Evolutionary conservation across 2,113 vertebrate species (phyloP).

Genomic region (Rhea pennata): DNA sequence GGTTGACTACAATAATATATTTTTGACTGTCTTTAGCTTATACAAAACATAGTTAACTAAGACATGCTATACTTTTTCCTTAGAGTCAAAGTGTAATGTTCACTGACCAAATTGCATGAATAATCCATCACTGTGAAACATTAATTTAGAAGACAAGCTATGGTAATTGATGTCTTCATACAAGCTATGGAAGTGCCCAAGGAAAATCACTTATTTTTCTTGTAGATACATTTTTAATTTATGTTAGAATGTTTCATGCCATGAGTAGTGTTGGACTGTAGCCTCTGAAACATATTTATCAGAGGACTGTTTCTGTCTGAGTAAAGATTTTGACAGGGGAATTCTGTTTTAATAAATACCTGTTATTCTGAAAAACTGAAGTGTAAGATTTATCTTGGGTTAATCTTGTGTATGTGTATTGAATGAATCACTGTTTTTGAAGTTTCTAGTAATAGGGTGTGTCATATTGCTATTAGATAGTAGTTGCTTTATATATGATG

Average conservation of each 20-base stretch:
- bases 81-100: conserved; percentile 60
- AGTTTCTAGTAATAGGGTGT: background rate
- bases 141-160: conserved; percentile 64
- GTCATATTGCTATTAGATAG: background rate
- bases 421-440: background rate
- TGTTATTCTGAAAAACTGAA: background rate
- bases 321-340: background rate
- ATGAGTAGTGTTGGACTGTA: background rate
- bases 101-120: conserved; percentile 58
- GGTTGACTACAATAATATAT: conserved; percentile 21
- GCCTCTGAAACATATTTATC: background rate
- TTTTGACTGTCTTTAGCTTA: conserved; percentile 30
- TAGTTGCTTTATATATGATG: background rate
- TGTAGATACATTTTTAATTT: conserved; percentile 16
- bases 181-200: conserved; percentile 55
- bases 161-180: conserved; percentile 70
- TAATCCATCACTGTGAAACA: conserved; percentile 70
- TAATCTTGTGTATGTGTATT: background rate
- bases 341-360: background rate
- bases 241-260: conserved; percentile 11
- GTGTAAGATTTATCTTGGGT: background rate
- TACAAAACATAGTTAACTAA: conserved; percentile 69
- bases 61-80: conserved; percentile 49
- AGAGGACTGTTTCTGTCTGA: background rate
- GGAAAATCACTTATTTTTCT: conserved; percentile 44